phyloP scores from a whole-genome alignment of 2,888 invertebrate species.

The Eledone cirrhosa region DNA sequence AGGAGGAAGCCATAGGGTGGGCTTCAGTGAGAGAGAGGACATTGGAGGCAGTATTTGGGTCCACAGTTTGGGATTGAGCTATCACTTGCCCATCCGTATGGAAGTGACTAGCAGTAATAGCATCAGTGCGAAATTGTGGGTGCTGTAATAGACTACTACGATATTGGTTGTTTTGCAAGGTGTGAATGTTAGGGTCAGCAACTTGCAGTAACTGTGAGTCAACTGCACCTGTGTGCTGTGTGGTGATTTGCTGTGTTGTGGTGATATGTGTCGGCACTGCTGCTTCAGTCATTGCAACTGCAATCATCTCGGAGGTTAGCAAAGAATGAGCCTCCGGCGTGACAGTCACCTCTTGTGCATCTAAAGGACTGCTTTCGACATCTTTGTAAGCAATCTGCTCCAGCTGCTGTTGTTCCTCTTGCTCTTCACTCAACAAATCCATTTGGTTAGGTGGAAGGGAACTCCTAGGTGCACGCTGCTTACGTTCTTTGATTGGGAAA shows the following conservation, averaged over 20 bases:
- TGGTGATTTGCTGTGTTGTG: neutral
- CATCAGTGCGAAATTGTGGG: constrained; percentile 4
- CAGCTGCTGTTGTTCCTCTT: neutral
- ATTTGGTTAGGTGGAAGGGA: neutral
- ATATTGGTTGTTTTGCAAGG: neutral
- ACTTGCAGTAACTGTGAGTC: neutral
- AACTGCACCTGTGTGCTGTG: neutral
- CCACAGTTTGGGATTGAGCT: neutral
- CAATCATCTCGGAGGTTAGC: constrained; percentile 33
- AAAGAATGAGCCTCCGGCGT: constrained; percentile 28
- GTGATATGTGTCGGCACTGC: neutral
- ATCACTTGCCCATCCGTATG: neutral
- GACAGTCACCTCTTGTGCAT: constrained; percentile 24
- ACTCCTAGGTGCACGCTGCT: constrained; percentile 14
- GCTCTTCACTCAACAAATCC: neutral
- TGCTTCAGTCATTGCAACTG: constrained; percentile 27
- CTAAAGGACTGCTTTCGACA: neutral
- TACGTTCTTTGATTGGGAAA: constrained; percentile 51
- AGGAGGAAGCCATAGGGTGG: constrained; percentile 6
- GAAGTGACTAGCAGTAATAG: neutral
- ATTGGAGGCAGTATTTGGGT: neutral
- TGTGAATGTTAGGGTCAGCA: neutral
- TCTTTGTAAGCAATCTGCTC: neutral
- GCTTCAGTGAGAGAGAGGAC: constrained; percentile 5
- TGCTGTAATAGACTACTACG: neutral